Percentiles rank a stretch among this genome's conserved stretches.
Conservation (phyloP, 2,797 vertebrate genomes). For the Phyllotis vaccarum region DNA sequence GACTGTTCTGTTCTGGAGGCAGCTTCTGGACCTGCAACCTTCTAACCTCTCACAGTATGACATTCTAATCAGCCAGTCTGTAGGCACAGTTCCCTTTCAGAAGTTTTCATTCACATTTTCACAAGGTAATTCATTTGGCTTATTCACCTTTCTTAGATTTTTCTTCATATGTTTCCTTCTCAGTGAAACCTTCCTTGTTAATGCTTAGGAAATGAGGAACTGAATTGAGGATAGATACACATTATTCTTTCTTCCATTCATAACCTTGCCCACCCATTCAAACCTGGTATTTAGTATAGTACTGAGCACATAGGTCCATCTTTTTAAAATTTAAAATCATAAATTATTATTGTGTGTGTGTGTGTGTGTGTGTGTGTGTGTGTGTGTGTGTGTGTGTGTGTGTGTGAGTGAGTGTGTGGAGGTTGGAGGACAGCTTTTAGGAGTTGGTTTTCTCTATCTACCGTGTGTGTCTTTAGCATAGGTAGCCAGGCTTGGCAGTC, state of each 20-base stretch:
- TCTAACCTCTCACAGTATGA: background rate
- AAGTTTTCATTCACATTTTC: background rate
- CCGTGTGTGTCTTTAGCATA: too few relatives aligned
- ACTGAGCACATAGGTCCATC: background rate
- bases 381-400: background rate
- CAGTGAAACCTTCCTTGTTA: background rate
- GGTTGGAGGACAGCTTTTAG: too few relatives aligned
- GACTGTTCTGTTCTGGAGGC: background rate
- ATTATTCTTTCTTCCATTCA: background rate
- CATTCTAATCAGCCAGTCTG: background rate
- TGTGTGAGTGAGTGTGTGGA: accelerated
- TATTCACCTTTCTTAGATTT: background rate
- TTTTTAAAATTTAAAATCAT: background rate
- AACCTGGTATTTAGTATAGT: background rate
- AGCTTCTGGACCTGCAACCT: background rate
- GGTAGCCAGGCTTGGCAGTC: background rate
- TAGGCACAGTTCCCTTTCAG: background rate
- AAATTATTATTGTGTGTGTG: too few relatives aligned
- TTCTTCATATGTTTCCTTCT: background rate
- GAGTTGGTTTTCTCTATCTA: background rate
- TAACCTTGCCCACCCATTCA: background rate
- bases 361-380: background rate
- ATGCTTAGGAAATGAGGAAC: conserved; percentile 18
- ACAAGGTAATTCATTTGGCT: background rate
- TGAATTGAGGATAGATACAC: background rate